phyloP scores from a whole-genome alignment of 2,888 invertebrate species.

The Carcina quercana region DNA sequence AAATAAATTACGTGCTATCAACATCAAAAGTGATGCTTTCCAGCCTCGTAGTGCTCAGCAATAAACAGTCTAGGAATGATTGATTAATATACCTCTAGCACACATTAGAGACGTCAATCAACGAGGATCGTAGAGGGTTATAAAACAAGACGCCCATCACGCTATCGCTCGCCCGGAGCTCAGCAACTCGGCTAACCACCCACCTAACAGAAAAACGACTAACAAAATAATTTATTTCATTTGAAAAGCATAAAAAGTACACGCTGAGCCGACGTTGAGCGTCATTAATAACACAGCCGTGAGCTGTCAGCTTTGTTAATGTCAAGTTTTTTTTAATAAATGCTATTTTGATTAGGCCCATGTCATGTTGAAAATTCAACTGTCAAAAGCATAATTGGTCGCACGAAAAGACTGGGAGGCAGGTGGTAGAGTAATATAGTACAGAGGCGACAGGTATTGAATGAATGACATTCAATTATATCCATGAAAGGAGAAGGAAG shows the following conservation, averaged over 20 bases:
- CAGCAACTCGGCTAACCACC: constrained; percentile 30
- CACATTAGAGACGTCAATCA: constrained; percentile 65
- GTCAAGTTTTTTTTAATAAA: constrained; percentile 68
- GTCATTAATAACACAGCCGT: constrained; percentile 70
- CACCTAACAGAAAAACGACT: constrained; percentile 44
- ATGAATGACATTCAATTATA: background rate
- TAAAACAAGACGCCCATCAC: constrained; percentile 53
- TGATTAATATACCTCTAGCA: constrained; percentile 59
- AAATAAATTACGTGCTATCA: constrained; percentile 44
- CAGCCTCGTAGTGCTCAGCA: constrained; percentile 35
- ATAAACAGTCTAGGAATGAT: constrained; percentile 52
- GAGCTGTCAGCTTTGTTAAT: constrained; percentile 70
- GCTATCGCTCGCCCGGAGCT: constrained; percentile 28
- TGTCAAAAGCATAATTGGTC: constrained; percentile 75
- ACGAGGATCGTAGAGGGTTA: constrained; percentile 35
- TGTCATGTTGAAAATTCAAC: constrained; percentile 74
- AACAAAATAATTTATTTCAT: constrained; percentile 60
- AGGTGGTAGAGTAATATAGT: constrained; percentile 42
- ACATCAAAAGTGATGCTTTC: constrained; percentile 36
- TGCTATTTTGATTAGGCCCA: constrained; percentile 77
- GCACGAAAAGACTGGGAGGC: constrained; percentile 50
- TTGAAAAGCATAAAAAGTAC: constrained; percentile 47
- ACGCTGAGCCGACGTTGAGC: constrained; percentile 36
- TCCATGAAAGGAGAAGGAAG: background rate
- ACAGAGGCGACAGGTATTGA: constrained; percentile 26